These are phyloP conservation scores for Zelleria hepariella DNA, from an alignment of 2,888 invertebrate genomes.

Conservation along the genomic window DNA sequence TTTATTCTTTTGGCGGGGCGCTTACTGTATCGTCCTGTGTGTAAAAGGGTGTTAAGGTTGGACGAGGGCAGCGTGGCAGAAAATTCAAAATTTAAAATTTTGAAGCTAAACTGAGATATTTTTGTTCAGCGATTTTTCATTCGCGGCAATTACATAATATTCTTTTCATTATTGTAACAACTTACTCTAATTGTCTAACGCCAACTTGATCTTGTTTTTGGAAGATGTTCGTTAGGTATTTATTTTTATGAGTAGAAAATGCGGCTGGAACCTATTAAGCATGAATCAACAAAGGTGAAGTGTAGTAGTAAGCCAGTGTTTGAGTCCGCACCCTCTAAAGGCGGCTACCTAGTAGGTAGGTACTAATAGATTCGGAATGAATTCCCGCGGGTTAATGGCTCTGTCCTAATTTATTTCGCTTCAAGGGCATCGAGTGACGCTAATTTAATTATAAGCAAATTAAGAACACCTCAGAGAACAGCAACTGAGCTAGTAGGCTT, in stretches of 20 bases:
- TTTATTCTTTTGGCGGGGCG: too few species aligned
- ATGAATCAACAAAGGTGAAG: neutral
- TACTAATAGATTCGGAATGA: conserved; percentile 44
- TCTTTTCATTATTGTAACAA: neutral
- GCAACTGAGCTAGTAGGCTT: conserved; percentile 24
- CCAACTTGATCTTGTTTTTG: neutral
- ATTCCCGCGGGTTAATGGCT: conserved; percentile 45
- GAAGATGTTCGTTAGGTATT: neutral
- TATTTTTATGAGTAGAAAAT: too few species aligned
- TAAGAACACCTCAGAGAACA: conserved; percentile 46
- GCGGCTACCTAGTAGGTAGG: neutral
- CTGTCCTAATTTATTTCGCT: conserved; percentile 53
- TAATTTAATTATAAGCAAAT: conserved; percentile 58
- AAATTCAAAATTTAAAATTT: too few species aligned
- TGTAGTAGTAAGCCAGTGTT: neutral
- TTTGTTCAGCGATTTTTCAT: too few species aligned
- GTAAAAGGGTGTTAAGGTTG: too few species aligned
- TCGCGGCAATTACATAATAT: too few species aligned
- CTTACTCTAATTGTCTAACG: neutral
- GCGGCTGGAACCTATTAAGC: neutral
- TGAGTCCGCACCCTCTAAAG: neutral
- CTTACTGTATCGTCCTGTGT: too few species aligned
- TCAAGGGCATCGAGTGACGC: conserved; percentile 47
- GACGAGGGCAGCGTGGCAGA: too few species aligned
- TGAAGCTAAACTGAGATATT: too few species aligned